Conservation (phyloP, 2,113 vertebrate genomes). For the Pterocles orientalis region DNA sequence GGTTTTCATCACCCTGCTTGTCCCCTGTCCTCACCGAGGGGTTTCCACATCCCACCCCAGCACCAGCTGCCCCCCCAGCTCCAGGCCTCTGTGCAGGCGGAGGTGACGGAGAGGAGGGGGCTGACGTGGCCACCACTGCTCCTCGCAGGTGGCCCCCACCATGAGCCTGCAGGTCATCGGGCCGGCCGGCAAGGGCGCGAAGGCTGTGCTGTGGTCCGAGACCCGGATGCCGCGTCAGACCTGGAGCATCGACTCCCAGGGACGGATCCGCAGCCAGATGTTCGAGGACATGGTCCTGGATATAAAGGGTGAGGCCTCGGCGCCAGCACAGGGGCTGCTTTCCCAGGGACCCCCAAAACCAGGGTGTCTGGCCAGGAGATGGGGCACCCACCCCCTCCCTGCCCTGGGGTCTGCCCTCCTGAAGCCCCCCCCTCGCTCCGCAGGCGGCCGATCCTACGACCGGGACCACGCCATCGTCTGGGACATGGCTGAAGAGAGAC, state of each 20-base stretch:
- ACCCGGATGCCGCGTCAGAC: constrained; percentile 85
- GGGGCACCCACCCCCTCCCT: background rate
- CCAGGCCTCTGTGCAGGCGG: rapidly evolving
- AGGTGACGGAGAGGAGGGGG: rapidly evolving
- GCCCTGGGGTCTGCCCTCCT: background rate
- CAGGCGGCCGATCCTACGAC: constrained; percentile 89
- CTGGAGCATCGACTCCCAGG: constrained; percentile 81
- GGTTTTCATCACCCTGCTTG: background rate
- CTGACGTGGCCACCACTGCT: background rate
- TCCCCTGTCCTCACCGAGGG: background rate
- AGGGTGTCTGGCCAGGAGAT: rapidly evolving
- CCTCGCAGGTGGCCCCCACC: constrained; percentile 77
- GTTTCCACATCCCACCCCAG: background rate
- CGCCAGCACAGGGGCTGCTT: background rate
- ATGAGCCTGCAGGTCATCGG: constrained; percentile 96
- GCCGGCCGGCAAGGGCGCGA: constrained; percentile 77
- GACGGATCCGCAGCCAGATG: constrained; percentile 83
- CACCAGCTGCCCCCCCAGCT: background rate
- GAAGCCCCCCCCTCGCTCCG: background rate
- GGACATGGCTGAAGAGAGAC: constrained; percentile 76
- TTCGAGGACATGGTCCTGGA: constrained; percentile 88
- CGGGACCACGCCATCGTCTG: constrained; percentile 86
- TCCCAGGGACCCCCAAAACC: rapidly evolving
- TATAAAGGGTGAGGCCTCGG: constrained; percentile 84
- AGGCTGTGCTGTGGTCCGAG: constrained; percentile 91